A percentile compares a stretch with the other conserved stretches of the same genome.
phyloP scores from a whole-genome alignment of 2,113 vertebrate species.

The Forbesichthys papilliferus region DNA sequence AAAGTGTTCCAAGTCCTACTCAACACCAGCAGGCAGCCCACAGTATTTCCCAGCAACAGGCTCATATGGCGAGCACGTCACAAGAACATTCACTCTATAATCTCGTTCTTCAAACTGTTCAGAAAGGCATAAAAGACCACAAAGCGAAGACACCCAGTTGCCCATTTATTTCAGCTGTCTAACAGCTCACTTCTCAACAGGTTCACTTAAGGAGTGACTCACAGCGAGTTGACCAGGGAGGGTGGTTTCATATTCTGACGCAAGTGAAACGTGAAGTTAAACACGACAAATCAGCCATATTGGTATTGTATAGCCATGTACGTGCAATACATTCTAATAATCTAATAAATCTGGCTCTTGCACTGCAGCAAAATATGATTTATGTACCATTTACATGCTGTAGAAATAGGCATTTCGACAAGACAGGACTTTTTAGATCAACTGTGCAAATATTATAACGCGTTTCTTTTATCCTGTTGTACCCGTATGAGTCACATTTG shows the following conservation, averaged over 20 bases:
- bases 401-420: too few species aligned
- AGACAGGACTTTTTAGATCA: too few species aligned
- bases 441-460: too few species aligned
- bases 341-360: too few species aligned
- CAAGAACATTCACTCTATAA: neutral
- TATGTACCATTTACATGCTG: too few species aligned
- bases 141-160: neutral
- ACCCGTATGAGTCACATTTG: too few species aligned
- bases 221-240: neutral
- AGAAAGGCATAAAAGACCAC: neutral
- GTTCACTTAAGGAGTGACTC: constrained; percentile 9
- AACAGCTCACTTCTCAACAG: constrained; percentile 1
- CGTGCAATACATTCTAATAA: neutral
- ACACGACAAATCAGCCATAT: too few species aligned
- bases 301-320: neutral
- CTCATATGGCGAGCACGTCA: neutral
- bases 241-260: neutral
- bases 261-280: neutral
- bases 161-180: neutral
- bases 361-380: too few species aligned
- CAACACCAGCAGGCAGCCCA: too few species aligned
- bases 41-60: neutral
- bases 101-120: neutral
- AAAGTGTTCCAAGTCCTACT: too few species aligned
- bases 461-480: too few species aligned